Evolutionary conservation across 2,888 invertebrate genomes (phyloP), one percentile per base, ranked within the genome.

Genomic region (Sinelater perroti): DNA sequence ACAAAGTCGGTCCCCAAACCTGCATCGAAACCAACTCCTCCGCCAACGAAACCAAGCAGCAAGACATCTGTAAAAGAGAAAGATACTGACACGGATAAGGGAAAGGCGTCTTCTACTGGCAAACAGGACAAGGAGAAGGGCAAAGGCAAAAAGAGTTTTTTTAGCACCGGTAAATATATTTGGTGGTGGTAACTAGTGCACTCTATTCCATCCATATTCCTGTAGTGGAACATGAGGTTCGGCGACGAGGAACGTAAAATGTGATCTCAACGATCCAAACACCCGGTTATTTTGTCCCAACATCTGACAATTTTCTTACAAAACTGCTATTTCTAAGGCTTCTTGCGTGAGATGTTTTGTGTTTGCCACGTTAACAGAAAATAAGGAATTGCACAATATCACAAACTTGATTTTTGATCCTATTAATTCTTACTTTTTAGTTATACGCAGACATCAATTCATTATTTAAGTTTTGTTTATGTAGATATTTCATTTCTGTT

Each of bases 111-210:
- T 55, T 79, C 83, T 44, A 62, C 79, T 56, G 67, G 66, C 57
- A 88, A 85, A 71, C 78, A 81, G 64, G 85, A 83, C 67, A 85
- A 83, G 73, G 50, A 83, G 67, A 85, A 83, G 73, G 52, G 50
- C 35, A 60, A 60, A 42, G 86, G 85, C 71, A 89, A 88, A 82
- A 90, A 89, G 82, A 90, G 91, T 86, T 89, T 89, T 86, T 88
- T 89, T 81, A 90, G 89, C 81, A 87, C 87, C 83, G 90, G 89
- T 83, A 91, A 91, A 83, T 86, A 84, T 87, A 85, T 86, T 80
- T 88, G 89, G 87, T 90, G 88, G 88, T 89, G 88, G 88, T 87
- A 85, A 84, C 69, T 72, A 50, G 56, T 57, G 51, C 44, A 60
- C 50, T 60, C 55, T 56, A 60, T 60, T 56, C 60, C 55, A 60